phyloP scores from a whole-genome alignment of 2,797 vertebrate species.

The Phrynocephalus vlangalii region DNA sequence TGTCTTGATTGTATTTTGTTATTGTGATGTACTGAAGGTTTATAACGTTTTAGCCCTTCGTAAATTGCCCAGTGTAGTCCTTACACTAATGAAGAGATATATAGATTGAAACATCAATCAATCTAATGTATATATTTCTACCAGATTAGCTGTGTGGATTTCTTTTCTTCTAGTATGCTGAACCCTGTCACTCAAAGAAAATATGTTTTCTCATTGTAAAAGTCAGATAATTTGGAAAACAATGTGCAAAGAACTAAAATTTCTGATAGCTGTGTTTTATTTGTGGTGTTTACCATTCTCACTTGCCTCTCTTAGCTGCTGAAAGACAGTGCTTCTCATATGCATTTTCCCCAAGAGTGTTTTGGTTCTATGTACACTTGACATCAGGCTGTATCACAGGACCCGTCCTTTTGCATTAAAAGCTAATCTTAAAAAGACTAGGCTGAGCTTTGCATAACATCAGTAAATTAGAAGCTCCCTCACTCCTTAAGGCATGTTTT shows the following conservation, averaged over 20 bases:
- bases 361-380: not conserved
- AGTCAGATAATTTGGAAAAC: not conserved
- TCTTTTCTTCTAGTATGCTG: slow-evolving; percentile 1
- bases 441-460: not conserved
- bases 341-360: not conserved
- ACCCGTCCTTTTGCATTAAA: rapidly evolving
- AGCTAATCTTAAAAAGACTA: not conserved
- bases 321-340: not conserved
- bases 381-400: not conserved
- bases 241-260: not conserved
- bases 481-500: not conserved
- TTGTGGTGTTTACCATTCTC: not conserved
- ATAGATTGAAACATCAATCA: no score
- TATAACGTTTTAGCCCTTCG: no score
- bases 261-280: not conserved
- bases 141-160: not conserved
- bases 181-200: not conserved
- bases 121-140: not conserved
- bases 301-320: not conserved
- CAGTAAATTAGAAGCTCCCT: rapidly evolving
- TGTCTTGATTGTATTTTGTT: no score
- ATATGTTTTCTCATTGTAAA: not conserved
- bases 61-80: no score
- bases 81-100: no score
- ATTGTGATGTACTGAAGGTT: no score